Base-by-base conservation (phyloP, 1,140 invertebrate genomes). In the Bombus waltoni region DNA sequence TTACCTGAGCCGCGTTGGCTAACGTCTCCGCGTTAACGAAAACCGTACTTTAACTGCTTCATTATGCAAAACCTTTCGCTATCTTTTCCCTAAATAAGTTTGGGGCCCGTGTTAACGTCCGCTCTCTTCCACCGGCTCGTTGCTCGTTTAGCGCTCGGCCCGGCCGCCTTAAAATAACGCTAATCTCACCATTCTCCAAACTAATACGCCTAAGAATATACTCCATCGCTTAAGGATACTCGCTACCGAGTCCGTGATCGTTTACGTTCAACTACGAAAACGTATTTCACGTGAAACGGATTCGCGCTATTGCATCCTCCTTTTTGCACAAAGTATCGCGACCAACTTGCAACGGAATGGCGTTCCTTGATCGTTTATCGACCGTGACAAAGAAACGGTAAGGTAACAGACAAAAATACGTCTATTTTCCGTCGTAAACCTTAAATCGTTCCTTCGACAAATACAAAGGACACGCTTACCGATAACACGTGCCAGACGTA, bases 41-140 rank as follows among this genome's bases (percentile, higher is more conserved):
- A 71, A 44, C 40, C 74, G 71, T 68, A 66, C 38, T 86, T 76
- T 81, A 90, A 90, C 79, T 84, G 89, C 83, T 90, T 90, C 84
- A 86, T 90, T 90, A 90, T 90, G 89, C 89, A 90, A 90, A 90
- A 88, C 78, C 86, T 90, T 86, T 83, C 76, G 75, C 84, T 88
- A 90, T 90, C 86, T 86, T 71, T 40, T 70, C 81, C 77, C 77
- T 40, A 76, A 90, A 89, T 79, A 83, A 88, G 77, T 89, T 81
- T 87, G 62, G 35, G 35, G n/a, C 53, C 65, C 25, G 73, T 68
- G 81, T 89, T 90, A 78, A 85, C 74, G 65, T 73, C 65, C 79
- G 66, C 44, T 87, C 79, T 65, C 57, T 70, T 68, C 77, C 88
- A 13, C 57, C 28, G 6, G 77, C 38, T 65, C 76, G 66, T 77